These are phyloP conservation scores for Propithecus deckenii DNA, from an alignment of 2,797 vertebrate genomes.

Conservation along the genomic window DNA sequence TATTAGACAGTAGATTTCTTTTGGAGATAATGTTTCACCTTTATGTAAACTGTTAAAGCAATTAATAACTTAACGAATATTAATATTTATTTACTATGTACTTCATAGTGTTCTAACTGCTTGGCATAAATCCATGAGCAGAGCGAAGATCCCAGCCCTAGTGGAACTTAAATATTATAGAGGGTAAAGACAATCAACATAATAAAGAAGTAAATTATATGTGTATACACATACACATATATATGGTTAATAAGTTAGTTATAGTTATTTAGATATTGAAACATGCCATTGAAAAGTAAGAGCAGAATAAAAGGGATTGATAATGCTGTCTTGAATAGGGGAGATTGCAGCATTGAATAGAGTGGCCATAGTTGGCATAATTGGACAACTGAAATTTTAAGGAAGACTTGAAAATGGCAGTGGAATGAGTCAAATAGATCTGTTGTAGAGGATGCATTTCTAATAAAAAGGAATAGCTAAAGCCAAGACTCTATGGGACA, in stretches of 20 bases:
- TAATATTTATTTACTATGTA: not conserved
- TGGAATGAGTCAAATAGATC: no score
- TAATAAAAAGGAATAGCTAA: not conserved
- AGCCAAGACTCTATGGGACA: not conserved
- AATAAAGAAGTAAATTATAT: not conserved
- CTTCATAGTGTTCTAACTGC: no score
- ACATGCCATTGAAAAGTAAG: not conserved
- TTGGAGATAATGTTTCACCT: not conserved
- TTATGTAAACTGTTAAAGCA: not conserved
- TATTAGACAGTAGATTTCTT: not conserved
- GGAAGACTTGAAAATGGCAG: not conserved
- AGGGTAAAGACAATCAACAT: not conserved
- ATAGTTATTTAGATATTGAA: not conserved
- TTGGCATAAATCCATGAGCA: not conserved
- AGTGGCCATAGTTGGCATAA: not conserved
- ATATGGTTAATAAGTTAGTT: not conserved
- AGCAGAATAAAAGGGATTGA: not conserved
- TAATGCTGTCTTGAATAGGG: not conserved
- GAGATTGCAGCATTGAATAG: not conserved
- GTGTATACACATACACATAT: not conserved
- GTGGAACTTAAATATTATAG: not conserved
- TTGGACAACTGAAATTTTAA: not conserved
- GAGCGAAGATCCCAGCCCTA: not conserved
- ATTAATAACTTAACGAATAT: not conserved
- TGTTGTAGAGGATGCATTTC: not conserved